Base-by-base conservation (phyloP, 2,797 vertebrate genomes). In the Enteromius afrohamiltoni region DNA sequence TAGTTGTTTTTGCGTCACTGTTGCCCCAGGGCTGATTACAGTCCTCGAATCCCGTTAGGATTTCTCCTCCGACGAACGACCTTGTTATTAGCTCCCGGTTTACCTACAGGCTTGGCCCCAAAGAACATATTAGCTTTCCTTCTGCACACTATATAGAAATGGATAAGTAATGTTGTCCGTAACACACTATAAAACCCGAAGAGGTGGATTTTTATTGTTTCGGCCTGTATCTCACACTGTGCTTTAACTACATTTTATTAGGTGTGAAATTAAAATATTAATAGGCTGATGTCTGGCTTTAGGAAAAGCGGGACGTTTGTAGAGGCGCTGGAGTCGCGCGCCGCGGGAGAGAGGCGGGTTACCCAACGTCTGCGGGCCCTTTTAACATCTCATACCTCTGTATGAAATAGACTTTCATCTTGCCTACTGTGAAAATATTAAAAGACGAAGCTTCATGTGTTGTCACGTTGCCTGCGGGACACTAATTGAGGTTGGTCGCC, bases 261-360 rank as follows among this genome's bases (percentile, higher is more conserved):
- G 90, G 92, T 93, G 92, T 93, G 93, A 94, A 94, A 94, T 94
- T 88, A 92, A 92, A 93, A 83, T 90, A 93, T 92, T 93, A 92
- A 92, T 92, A 89, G 89, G 89, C 88, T 90, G 91, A 86, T 88
- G 85, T 88, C 80, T 86, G 81, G 76, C 85, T 64, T 84, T 82
- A 85, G 84, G 40, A 86, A 77, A 87, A 87, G 76, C 65, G 83
- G 77, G 86, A 87, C 88, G 74, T 88, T 86, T 84, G 85, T 77
- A 47, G 79, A 84, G 85, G 79, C 55, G 77, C 64, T 75, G 84
- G 31, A 62, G 77, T 79, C 77, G 68, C 26, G 80, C 78, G 29
- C 80, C 11, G 82, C 64, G 31, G 85, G 80, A 86, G 85, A 85
- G 79, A 87, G 85, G 85, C 84, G 62, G 83, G 87, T 90, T 88